phyloP scores from a whole-genome alignment of 1,140 invertebrate genomes.

The Anagrus nilaparvatae region DNA sequence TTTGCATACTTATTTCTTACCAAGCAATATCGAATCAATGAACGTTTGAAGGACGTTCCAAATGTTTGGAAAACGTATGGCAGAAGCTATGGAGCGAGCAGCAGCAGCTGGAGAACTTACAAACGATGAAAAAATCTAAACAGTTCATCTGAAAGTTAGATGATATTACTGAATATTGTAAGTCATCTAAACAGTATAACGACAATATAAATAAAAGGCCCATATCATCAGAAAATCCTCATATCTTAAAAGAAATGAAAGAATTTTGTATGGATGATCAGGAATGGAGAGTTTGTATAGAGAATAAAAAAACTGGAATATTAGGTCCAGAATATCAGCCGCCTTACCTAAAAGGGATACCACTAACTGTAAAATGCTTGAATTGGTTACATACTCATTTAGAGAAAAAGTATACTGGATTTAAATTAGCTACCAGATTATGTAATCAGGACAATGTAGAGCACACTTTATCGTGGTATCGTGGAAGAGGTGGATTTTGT shows the following conservation, averaged over 20 bases:
- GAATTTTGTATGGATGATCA: too few species aligned
- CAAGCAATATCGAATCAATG: slow-evolving; percentile 19
- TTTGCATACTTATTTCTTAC: slow-evolving; percentile 16
- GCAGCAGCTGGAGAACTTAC: slow-evolving; percentile 10
- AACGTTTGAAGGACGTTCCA: slow-evolving; percentile 19
- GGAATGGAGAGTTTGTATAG: too few species aligned
- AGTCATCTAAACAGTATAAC: slow-evolving; percentile 7
- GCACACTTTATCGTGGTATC: too few species aligned
- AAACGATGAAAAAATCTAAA: slow-evolving; percentile 13
- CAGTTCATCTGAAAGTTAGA: slow-evolving; percentile 15
- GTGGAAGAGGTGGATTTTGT: too few species aligned
- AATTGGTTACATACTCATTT: too few species aligned
- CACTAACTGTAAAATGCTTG: too few species aligned
- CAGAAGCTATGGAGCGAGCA: slow-evolving; percentile 10
- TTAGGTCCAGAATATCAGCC: too few species aligned
- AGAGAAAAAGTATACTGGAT: too few species aligned
- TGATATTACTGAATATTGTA: slow-evolving; percentile 15
- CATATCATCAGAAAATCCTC: neutral
- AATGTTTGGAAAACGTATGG: slow-evolving; percentile 11
- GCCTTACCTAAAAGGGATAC: too few species aligned
- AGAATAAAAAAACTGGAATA: too few species aligned
- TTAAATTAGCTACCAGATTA: too few species aligned
- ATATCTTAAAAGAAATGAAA: neutral
- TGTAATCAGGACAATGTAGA: too few species aligned
- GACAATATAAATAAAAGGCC: neutral